Evolutionary conservation across 2,113 vertebrate species (phyloP).

Genomic region (Datnioides undecimradiatus): DNA sequence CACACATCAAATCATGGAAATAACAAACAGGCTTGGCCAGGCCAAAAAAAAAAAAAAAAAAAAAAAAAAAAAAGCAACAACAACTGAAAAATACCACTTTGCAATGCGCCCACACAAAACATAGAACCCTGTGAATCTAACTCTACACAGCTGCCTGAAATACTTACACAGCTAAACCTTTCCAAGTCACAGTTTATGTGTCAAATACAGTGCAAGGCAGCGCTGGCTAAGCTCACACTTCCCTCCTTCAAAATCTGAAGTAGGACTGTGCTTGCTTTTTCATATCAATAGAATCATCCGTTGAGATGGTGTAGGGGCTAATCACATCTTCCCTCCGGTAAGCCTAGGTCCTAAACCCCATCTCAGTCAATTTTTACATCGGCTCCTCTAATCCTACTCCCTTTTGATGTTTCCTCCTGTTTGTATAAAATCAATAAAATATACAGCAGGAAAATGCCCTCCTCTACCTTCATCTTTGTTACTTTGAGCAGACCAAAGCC

Average conservation of each 20-base stretch:
- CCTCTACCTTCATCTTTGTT: conserved; percentile 45
- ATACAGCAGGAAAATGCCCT: conserved; percentile 39
- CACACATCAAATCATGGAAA: conserved; percentile 19
- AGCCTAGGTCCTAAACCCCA: conserved; percentile 54
- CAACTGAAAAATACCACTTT: conserved; percentile 33
- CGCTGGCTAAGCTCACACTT: conserved; percentile 1
- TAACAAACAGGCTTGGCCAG: background rate
- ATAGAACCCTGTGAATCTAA: conserved; percentile 4
- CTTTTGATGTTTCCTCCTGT: conserved; percentile 67
- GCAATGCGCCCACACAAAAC: conserved; percentile 7
- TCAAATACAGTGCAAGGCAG: conserved; percentile 37
- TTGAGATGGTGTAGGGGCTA: conserved; percentile 44
- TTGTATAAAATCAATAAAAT: conserved; percentile 74
- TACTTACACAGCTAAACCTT: conserved; percentile 25
- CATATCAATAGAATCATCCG: conserved; percentile 55
- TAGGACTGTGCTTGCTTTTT: conserved; percentile 33
- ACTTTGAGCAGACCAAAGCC: conserved; percentile 44
- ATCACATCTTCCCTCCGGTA: conserved; percentile 59
- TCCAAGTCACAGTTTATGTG: conserved; percentile 44
- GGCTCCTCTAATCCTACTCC: conserved; percentile 53
- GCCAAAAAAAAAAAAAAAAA: too few species aligned
- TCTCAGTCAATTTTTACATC: conserved; percentile 58
- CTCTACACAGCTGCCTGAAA: conserved; percentile 36
- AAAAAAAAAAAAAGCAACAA: too few species aligned
- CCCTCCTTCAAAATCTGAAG: conserved; percentile 20